These are phyloP conservation scores for Nycticryphes semicollaris DNA, from an alignment of 2,113 vertebrate genomes.

Conservation along the genomic window DNA sequence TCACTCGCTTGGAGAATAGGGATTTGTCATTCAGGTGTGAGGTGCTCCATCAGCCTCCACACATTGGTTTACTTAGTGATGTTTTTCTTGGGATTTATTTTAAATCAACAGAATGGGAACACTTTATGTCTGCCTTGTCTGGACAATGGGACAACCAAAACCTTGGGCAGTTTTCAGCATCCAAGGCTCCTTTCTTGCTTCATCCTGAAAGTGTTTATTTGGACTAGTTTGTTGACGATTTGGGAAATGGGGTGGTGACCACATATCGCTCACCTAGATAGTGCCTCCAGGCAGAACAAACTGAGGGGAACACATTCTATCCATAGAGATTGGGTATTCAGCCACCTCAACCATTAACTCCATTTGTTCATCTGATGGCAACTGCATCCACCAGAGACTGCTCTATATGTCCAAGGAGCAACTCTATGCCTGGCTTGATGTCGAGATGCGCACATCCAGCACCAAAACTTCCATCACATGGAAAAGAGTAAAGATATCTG, in stretches of 20 bases:
- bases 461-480: neutral
- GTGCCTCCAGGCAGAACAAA: neutral
- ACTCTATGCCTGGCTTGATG: neutral
- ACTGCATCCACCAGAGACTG: neutral
- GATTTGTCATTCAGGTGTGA: constrained; percentile 22
- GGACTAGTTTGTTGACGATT: neutral
- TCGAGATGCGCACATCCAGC: neutral
- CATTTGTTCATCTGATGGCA: neutral
- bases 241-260: neutral
- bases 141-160: neutral
- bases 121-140: neutral
- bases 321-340: neutral
- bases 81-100: constrained; percentile 28
- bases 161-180: neutral
- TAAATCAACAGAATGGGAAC: neutral
- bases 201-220: neutral
- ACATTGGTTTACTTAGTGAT: neutral
- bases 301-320: neutral
- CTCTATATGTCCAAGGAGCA: neutral
- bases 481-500: neutral
- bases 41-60: neutral
- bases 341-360: neutral
- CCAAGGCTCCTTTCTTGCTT: neutral
- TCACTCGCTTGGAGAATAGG: neutral
- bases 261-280: neutral